A percentile compares a stretch with the other conserved stretches of the same genome.
phyloP scores from a whole-genome alignment of 37 sponge, comb jelly and placozoan species.

The Chondrilla cf. caribensis region DNA sequence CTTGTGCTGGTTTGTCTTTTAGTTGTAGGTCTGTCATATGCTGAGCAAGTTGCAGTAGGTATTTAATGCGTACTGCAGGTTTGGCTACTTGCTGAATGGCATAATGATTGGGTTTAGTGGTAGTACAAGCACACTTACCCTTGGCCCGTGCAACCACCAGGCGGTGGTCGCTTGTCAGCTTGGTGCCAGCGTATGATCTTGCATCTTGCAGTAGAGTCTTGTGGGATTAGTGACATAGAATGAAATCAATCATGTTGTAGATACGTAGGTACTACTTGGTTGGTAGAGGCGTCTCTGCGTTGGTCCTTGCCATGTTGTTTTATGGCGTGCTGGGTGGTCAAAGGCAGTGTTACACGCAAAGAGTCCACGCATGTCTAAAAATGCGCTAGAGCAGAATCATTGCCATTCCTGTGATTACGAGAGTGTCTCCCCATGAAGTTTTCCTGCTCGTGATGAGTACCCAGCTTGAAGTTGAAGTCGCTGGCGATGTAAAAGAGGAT shows the following conservation, averaged over 20 bases:
- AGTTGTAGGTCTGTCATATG: slow-evolving; percentile 14
- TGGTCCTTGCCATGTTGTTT: slow-evolving; percentile 18
- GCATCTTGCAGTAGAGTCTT: not conserved
- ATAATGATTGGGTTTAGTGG: slow-evolving; percentile 5
- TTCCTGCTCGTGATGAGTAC: not conserved
- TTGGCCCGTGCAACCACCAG: not conserved
- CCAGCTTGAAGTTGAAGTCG: not conserved
- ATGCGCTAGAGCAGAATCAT: slow-evolving; percentile 21
- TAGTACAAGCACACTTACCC: slow-evolving; percentile 19
- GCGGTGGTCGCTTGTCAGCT: not conserved
- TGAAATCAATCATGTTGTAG: slow-evolving; percentile 18
- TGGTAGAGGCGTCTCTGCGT: not conserved
- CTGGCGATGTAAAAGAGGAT: no score
- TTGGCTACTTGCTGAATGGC: not conserved
- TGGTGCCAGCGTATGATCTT: slow-evolving; percentile 22
- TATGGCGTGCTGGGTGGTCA: slow-evolving; percentile 5
- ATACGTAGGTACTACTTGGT: not conserved
- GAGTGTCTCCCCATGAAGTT: not conserved
- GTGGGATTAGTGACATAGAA: not conserved
- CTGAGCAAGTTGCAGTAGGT: not conserved
- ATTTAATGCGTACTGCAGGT: not conserved
- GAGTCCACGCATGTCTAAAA: not conserved
- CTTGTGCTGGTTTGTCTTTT: slow-evolving; percentile 16
- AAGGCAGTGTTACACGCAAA: slow-evolving; percentile 24
- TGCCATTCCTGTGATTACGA: not conserved